phyloP scores from a whole-genome alignment of 2,113 vertebrate species.

The Camelus dromedarius region DNA sequence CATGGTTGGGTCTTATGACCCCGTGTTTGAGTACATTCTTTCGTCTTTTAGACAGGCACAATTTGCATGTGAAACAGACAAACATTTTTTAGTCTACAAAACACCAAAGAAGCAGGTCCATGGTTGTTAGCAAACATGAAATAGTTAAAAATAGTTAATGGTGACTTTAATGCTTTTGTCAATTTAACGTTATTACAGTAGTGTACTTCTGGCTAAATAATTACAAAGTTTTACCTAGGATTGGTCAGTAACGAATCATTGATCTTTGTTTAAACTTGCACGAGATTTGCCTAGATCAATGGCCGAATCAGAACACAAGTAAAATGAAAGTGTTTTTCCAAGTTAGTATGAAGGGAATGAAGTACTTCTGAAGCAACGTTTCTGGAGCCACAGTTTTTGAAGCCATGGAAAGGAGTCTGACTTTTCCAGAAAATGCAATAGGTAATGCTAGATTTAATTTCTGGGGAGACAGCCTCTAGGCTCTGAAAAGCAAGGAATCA shows the following conservation, averaged over 20 bases:
- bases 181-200: neutral
- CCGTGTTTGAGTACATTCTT: neutral
- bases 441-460: neutral
- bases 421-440: constrained; percentile 37
- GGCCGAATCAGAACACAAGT: neutral
- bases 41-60: neutral
- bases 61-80: neutral
- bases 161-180: neutral
- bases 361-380: neutral
- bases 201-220: neutral
- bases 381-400: neutral
- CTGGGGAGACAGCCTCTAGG: neutral
- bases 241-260: neutral
- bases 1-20: neutral
- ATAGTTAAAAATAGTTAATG: neutral
- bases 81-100: neutral
- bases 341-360: neutral
- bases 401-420: neutral
- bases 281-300: neutral
- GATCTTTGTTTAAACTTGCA: neutral
- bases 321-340: neutral
- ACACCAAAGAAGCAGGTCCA: neutral
- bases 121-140: neutral
- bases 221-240: neutral
- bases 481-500: constrained; percentile 2